A percentile compares a stretch with the other conserved stretches of the same genome.
Conservation (phyloP, 1,140 invertebrate genomes). For the Drosophila bifasciata region DNA sequence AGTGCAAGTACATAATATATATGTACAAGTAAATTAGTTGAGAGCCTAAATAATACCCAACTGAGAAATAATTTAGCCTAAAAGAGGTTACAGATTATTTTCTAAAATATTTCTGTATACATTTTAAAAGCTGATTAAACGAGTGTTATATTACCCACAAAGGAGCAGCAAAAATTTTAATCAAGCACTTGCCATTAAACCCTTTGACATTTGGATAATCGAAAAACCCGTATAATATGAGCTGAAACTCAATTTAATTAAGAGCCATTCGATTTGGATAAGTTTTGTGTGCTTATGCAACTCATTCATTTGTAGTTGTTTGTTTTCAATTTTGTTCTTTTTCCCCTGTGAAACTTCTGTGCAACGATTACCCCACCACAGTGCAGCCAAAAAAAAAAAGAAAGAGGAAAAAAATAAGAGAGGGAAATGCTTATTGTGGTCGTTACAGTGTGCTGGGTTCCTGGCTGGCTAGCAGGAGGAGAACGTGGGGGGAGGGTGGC, state of each 20-base stretch:
- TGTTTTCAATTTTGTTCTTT: slow-evolving; percentile 62
- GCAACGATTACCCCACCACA: slow-evolving; percentile 57
- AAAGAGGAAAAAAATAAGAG: slow-evolving; percentile 5
- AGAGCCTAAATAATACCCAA: slow-evolving; percentile 9
- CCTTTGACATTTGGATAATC: background rate
- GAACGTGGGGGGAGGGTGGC: background rate
- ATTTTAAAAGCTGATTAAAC: background rate
- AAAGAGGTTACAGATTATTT: background rate
- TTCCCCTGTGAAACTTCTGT: slow-evolving; percentile 32
- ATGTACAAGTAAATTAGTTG: slow-evolving; percentile 24
- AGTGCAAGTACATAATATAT: too few species aligned
- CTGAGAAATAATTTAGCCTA: background rate
- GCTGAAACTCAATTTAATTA: slow-evolving; percentile 45
- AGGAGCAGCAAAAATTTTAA: too few species aligned
- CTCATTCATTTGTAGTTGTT: slow-evolving; percentile 57
- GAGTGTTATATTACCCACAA: too few species aligned
- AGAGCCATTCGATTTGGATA: slow-evolving; percentile 40
- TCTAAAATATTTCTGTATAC: background rate
- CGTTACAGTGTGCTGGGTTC: too few species aligned
- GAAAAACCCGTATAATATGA: slow-evolving; percentile 5
- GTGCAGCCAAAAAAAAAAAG: slow-evolving; percentile 42
- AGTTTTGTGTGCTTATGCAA: slow-evolving; percentile 48
- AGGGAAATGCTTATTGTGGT: slow-evolving; percentile 58
- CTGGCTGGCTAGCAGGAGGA: too few species aligned
- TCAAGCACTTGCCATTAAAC: background rate